A percentile compares a stretch with the other conserved stretches of the same genome.
These are phyloP conservation scores for Periplaneta americana DNA, from an alignment of 1,140 invertebrate genomes.

Conservation along the genomic window DNA sequence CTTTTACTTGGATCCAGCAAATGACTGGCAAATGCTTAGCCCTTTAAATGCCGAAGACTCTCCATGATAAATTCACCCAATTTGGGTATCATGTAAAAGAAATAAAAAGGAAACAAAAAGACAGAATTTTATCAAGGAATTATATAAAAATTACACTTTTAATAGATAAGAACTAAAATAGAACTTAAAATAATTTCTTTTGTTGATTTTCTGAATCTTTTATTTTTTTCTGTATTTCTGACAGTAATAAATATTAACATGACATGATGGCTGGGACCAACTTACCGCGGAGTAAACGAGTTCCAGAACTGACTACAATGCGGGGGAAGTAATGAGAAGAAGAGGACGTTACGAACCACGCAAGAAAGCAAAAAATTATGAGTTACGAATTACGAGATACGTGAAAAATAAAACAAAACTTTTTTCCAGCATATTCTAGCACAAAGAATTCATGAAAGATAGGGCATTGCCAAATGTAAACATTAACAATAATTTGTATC, in stretches of 20 bases:
- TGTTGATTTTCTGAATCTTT: constrained; percentile 13
- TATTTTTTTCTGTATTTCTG: constrained; percentile 17
- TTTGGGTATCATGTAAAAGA: background rate
- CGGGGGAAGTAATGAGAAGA: constrained; percentile 50
- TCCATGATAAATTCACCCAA: background rate
- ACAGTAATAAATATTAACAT: constrained; percentile 15
- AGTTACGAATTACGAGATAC: background rate
- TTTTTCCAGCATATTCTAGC: background rate
- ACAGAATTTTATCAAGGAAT: background rate
- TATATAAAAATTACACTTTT: constrained; percentile 9
- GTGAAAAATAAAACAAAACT: background rate
- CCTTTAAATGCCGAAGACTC: background rate
- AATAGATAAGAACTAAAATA: constrained; percentile 21
- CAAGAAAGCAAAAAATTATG: constrained; percentile 12
- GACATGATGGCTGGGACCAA: constrained; percentile 30
- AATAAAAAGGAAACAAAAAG: background rate
- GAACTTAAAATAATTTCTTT: constrained; percentile 5
- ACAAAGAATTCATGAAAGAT: background rate
- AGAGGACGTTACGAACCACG: constrained; percentile 38
- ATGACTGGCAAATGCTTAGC: background rate
- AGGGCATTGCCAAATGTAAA: no score
- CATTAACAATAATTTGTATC: no score
- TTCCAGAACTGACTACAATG: constrained; percentile 91
- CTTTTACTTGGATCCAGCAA: background rate
- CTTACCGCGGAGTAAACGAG: constrained; percentile 95